These are phyloP conservation scores for Pheosia gnoma DNA, from an alignment of 2,888 invertebrate genomes.

Conservation along the genomic window DNA sequence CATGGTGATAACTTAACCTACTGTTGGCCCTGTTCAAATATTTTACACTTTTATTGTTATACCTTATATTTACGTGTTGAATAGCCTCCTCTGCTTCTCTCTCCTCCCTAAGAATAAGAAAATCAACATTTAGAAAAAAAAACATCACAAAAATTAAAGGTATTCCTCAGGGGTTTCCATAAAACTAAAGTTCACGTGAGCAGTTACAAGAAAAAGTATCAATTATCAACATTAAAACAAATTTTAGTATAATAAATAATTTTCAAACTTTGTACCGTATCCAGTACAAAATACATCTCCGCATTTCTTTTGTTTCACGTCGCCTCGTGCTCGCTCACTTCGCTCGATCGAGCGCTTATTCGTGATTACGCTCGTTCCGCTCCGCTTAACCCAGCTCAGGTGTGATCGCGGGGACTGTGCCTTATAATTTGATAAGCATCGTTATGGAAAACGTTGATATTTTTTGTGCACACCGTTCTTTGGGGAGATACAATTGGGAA, in stretches of 20 bases:
- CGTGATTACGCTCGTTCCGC: conserved; percentile 55
- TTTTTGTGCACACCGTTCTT: conserved; percentile 19
- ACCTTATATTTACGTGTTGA: too few species aligned
- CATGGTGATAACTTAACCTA: too few species aligned
- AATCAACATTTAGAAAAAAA: too few species aligned
- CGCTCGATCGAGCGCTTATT: conserved; percentile 64
- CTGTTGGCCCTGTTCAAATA: too few species aligned
- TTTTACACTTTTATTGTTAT: too few species aligned
- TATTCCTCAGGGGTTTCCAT: too few species aligned
- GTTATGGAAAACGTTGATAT: conserved; percentile 17
- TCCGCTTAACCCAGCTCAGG: conserved; percentile 23
- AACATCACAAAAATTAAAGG: too few species aligned
- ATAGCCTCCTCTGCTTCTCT: too few species aligned
- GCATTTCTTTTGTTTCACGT: conserved; percentile 52
- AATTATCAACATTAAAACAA: too few species aligned
- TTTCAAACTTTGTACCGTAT: conserved; percentile 6
- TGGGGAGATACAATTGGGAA: neutral
- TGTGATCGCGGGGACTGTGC: conserved; percentile 34
- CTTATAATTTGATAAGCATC: conserved; percentile 33
- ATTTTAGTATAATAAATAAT: conserved; percentile 7
- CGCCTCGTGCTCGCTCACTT: conserved; percentile 45
- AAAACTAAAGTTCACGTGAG: too few species aligned
- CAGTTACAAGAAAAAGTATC: too few species aligned
- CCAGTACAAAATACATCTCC: conserved; percentile 23
- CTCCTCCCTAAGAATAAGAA: too few species aligned